Evolutionary conservation across 2,113 vertebrate genomes (phyloP).

Genomic region (Forbesichthys agassizii): DNA sequence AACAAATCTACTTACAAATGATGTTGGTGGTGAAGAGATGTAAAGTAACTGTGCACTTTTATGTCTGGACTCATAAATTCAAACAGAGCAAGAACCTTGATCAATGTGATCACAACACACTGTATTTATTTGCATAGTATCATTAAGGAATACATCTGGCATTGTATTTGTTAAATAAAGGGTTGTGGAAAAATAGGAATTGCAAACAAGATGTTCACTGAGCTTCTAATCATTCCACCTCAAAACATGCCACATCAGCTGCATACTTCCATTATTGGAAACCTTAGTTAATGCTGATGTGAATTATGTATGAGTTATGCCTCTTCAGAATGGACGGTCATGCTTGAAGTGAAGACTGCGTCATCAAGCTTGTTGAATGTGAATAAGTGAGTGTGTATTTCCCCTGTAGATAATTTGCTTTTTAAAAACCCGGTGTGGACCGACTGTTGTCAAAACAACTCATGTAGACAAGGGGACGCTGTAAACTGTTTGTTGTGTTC

Average conservation of each 20-base stretch:
- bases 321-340: slow-evolving; percentile 4
- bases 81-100: too few relatives aligned
- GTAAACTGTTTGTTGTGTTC: neutral
- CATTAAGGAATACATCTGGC: too few relatives aligned
- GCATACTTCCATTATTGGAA: too few relatives aligned
- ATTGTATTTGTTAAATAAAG: too few relatives aligned
- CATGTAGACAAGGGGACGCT: neutral
- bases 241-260: too few relatives aligned
- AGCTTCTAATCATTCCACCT: too few relatives aligned
- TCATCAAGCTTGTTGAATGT: slow-evolving; percentile 14
- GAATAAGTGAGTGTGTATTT: neutral
- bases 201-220: neutral
- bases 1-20: neutral
- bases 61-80: neutral
- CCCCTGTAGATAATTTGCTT: slow-evolving; percentile 16
- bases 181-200: neutral
- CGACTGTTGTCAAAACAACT: neutral
- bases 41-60: neutral
- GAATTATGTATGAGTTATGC: slow-evolving; percentile 3
- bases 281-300: neutral
- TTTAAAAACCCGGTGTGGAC: slow-evolving; percentile 18
- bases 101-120: too few relatives aligned
- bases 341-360: neutral
- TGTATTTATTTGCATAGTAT: too few relatives aligned
- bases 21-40: neutral